Percentiles rank a stretch among this genome's conserved stretches.
phyloP scores from a whole-genome alignment of 2,113 vertebrate genomes.

The Corydoras sp. region DNA sequence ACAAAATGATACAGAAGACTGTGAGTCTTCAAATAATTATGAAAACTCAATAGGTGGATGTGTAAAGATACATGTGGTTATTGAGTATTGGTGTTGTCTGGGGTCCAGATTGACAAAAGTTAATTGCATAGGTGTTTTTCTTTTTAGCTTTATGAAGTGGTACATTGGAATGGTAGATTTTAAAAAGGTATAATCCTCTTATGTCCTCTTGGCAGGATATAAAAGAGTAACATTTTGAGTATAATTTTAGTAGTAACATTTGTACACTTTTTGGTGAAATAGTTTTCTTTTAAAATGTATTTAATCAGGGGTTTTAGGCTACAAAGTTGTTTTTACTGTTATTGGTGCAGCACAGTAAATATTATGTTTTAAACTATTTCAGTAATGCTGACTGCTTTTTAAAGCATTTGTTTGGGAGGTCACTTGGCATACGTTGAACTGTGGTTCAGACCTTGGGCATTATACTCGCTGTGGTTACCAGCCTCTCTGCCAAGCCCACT shows the following conservation, averaged over 20 bases:
- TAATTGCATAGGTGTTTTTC: too few relatives aligned
- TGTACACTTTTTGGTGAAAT: too few relatives aligned
- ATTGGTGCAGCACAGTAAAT: background rate
- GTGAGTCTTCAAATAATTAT: background rate
- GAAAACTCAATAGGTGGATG: background rate
- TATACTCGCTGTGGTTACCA: background rate
- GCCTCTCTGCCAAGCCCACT: background rate
- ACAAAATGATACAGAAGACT: background rate
- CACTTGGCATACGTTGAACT: background rate
- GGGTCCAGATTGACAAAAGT: too few relatives aligned
- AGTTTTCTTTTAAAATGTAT: too few relatives aligned
- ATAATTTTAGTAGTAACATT: too few relatives aligned
- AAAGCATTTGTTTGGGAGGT: slow-evolving; percentile 9
- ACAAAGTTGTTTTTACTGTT: background rate
- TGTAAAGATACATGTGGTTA: too few relatives aligned
- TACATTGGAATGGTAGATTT: too few relatives aligned
- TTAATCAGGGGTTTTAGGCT: background rate
- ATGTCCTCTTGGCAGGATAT: too few relatives aligned
- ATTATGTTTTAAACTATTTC: slow-evolving; percentile 2
- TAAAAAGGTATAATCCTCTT: too few relatives aligned
- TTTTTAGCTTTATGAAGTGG: too few relatives aligned
- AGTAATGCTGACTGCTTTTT: slow-evolving; percentile 15
- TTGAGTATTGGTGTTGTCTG: too few relatives aligned
- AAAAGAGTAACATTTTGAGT: too few relatives aligned
- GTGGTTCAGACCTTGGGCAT: background rate